A percentile compares a stretch with the other conserved stretches of the same genome.
Evolutionary conservation across 2,113 vertebrate species (phyloP).

Genomic region (Heliornis fulica): DNA sequence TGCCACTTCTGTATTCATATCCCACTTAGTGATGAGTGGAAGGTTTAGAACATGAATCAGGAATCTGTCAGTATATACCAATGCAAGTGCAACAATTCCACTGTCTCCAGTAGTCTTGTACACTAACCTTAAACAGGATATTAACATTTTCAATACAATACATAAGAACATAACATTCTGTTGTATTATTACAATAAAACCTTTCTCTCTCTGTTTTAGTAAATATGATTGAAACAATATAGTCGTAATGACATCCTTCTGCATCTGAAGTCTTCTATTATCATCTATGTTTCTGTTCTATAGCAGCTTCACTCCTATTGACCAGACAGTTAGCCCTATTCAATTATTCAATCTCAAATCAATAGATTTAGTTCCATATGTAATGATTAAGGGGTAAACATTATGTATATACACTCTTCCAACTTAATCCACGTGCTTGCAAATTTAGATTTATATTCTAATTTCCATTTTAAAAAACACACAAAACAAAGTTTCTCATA

Average conservation of each 20-base stretch:
- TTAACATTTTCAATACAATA: not conserved
- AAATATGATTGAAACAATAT: slow-evolving; percentile 49
- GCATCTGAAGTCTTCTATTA: slow-evolving; percentile 27
- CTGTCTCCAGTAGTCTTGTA: not conserved
- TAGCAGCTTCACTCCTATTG: slow-evolving; percentile 46
- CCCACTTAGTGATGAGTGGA: not conserved
- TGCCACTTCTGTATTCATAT: not conserved
- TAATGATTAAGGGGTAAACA: slow-evolving; percentile 39
- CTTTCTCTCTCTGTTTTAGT: not conserved
- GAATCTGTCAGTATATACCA: not conserved
- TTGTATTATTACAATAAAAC: not conserved
- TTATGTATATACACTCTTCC: not conserved
- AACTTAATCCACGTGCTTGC: not conserved
- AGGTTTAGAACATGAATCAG: not conserved
- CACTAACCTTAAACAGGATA: not conserved
- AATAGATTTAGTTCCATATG: slow-evolving; percentile 43
- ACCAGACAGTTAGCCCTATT: slow-evolving; percentile 64
- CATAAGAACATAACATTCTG: not conserved
- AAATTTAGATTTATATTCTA: not conserved
- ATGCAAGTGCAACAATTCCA: not conserved
- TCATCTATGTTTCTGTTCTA: not conserved
- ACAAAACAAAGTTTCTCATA: not conserved
- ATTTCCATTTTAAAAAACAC: not conserved
- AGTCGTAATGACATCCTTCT: slow-evolving; percentile 26
- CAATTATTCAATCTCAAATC: slow-evolving; percentile 72